phyloP scores from a whole-genome alignment of 2,797 vertebrate species.

The Spinibarbus caldwelli region DNA sequence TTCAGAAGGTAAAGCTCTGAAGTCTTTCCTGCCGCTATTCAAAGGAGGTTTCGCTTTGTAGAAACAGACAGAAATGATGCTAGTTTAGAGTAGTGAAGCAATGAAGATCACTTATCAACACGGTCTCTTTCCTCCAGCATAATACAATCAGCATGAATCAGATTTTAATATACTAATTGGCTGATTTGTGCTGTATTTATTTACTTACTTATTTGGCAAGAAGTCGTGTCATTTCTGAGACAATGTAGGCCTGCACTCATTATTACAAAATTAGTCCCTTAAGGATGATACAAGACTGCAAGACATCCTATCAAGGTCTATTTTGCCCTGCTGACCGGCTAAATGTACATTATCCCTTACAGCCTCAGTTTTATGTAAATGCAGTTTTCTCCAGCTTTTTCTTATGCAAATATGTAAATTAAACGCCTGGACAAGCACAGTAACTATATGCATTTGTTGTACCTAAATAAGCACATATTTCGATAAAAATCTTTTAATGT shows the following conservation, averaged over 20 bases:
- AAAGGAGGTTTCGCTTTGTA: background rate
- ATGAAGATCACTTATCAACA: background rate
- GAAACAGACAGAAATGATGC: background rate
- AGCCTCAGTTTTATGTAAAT: background rate
- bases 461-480: background rate
- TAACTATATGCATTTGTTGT: too few species aligned
- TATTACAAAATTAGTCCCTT: background rate
- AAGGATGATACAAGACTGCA: background rate
- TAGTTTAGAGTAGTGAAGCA: background rate
- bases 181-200: background rate
- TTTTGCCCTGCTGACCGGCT: background rate
- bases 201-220: background rate
- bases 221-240: background rate
- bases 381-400: too few species aligned
- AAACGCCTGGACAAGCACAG: background rate
- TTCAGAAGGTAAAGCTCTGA: slow-evolving; percentile 16
- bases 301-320: background rate
- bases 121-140: background rate
- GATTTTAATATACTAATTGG: background rate
- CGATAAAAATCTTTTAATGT: background rate
- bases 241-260: background rate
- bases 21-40: slow-evolving; percentile 20
- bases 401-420: background rate
- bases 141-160: background rate
- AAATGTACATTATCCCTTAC: background rate